phyloP scores from a whole-genome alignment of 2,888 invertebrate species.

The Pandemis heparana region DNA sequence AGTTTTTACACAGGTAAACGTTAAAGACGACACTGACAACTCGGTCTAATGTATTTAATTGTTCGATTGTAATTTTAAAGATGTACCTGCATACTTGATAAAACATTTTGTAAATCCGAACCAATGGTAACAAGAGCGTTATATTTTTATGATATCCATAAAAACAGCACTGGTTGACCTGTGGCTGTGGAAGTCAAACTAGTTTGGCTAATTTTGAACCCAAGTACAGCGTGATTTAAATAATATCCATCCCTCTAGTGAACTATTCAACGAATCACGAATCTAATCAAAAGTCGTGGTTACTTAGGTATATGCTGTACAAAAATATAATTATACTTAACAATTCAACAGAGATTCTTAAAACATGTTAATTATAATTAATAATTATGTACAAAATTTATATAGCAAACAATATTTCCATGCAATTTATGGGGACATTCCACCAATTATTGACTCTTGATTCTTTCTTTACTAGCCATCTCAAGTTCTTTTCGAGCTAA shows the following conservation, averaged over 20 bases:
- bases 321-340: constrained; percentile 20
- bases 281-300: neutral
- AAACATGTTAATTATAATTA: neutral
- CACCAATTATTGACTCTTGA: neutral
- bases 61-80: too few relatives aligned
- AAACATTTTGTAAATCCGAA: too few relatives aligned
- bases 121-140: too few relatives aligned
- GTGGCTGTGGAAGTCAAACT: too few relatives aligned
- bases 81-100: too few relatives aligned
- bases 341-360: constrained; percentile 8
- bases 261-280: neutral
- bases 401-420: neutral
- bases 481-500: neutral
- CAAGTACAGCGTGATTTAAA: too few relatives aligned
- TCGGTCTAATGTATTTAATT: too few relatives aligned
- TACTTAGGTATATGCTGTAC: constrained; percentile 10
- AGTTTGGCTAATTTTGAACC: too few relatives aligned
- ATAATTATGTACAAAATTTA: neutral
- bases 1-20: neutral
- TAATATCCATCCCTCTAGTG: neutral
- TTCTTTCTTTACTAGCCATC: neutral
- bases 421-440: too few relatives aligned
- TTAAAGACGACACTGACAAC: too few relatives aligned
- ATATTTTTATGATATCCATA: too few relatives aligned
- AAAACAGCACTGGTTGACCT: too few relatives aligned